Evolutionary conservation across 2,888 invertebrate species (phyloP).

Genomic region (Campaea margaritaria): DNA sequence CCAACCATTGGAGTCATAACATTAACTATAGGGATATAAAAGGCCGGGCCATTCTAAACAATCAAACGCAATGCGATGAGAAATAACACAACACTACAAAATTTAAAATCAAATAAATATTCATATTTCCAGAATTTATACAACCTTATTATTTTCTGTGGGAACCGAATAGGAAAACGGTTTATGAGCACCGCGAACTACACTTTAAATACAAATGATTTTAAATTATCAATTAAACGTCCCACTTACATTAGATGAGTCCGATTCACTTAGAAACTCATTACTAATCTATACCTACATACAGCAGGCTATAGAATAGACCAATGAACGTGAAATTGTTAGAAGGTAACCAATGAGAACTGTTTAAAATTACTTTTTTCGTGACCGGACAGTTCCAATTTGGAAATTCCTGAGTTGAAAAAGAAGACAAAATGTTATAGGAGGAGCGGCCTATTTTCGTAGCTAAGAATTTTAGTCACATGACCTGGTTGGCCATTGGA

Average conservation of each 20-base stretch:
- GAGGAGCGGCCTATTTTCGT: conserved; percentile 11
- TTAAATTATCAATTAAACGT: conserved; percentile 28
- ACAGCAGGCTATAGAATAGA: conserved; percentile 23
- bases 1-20: too few species aligned
- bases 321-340: conserved; percentile 41
- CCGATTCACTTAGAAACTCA: conserved; percentile 15
- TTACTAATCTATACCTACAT: conserved; percentile 7
- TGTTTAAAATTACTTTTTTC: conserved; percentile 34
- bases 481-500: conserved; percentile 2
- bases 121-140: conserved; percentile 15
- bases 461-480: conserved; percentile 9
- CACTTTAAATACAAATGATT: conserved; percentile 30
- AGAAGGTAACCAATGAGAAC: conserved; percentile 53
- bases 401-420: conserved; percentile 47
- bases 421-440: conserved; percentile 12
- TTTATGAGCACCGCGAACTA: conserved; percentile 22
- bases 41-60: too few species aligned
- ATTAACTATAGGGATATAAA: not conserved
- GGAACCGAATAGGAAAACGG: conserved; percentile 26
- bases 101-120: conserved; percentile 20
- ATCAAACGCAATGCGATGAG: not conserved
- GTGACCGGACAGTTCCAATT: conserved; percentile 27
- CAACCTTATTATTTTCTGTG: conserved; percentile 22
- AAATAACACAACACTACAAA: conserved; percentile 4
- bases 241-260: conserved; percentile 27